Conservation (phyloP, 2,888 invertebrate species). For the Agrotis clavis region DNA sequence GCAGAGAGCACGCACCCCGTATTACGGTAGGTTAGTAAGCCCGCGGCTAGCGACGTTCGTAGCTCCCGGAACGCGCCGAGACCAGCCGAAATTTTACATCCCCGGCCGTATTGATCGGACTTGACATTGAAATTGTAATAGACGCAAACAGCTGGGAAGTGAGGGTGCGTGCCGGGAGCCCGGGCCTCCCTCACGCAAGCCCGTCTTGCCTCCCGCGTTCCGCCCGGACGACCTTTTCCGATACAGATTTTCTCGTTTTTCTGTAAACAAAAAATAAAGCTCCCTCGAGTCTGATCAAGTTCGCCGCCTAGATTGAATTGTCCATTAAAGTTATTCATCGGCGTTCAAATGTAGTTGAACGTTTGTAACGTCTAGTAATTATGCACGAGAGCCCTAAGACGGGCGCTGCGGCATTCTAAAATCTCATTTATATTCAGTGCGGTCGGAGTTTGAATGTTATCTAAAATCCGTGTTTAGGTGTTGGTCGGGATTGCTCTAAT, state of each 20-base stretch:
- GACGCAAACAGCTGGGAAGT: slow-evolving; percentile 89
- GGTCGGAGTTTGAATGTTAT: slow-evolving; percentile 90
- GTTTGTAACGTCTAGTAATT: slow-evolving; percentile 85
- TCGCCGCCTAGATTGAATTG: slow-evolving; percentile 71
- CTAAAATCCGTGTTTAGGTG: slow-evolving; percentile 91
- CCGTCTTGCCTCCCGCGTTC: slow-evolving; percentile 66
- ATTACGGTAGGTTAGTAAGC: slow-evolving; percentile 91
- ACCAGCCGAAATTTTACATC: slow-evolving; percentile 89
- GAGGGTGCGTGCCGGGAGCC: slow-evolving; percentile 82
- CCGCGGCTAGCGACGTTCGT: slow-evolving; percentile 79
- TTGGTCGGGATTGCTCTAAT: slow-evolving; percentile 89
- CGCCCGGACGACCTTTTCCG: slow-evolving; percentile 52
- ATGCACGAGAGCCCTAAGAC: slow-evolving; percentile 87
- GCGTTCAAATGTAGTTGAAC: slow-evolving; percentile 78
- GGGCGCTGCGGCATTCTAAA: slow-evolving; percentile 84
- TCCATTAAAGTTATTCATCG: slow-evolving; percentile 82
- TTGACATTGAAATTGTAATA: slow-evolving; percentile 91
- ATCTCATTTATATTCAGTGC: slow-evolving; percentile 91
- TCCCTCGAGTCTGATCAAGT: slow-evolving; percentile 32
- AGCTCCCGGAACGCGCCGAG: slow-evolving; percentile 88
- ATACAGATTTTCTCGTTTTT: slow-evolving; percentile 59
- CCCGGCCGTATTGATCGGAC: slow-evolving; percentile 90
- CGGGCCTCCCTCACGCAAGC: slow-evolving; percentile 78
- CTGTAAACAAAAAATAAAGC: slow-evolving; percentile 46
- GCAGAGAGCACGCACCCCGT: slow-evolving; percentile 86